A percentile compares a stretch with the other conserved stretches of the same genome.
Conservation (phyloP, 1,140 invertebrate species). For the Trachymyrmex cornetzi region DNA sequence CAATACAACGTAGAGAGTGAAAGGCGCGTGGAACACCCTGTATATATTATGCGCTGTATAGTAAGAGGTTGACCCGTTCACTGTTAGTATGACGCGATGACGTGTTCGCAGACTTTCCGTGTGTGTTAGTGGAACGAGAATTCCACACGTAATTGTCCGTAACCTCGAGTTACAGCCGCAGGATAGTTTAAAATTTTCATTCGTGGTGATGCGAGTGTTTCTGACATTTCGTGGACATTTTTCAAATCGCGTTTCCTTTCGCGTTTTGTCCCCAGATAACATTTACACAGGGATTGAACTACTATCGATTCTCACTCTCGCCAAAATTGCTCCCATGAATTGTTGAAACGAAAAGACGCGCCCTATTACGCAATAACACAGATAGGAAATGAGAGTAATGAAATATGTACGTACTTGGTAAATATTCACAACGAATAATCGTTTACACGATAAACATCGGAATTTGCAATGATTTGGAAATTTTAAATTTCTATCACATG, state of each 20-base stretch:
- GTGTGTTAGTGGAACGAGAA: conserved; percentile 45
- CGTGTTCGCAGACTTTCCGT: conserved; percentile 41
- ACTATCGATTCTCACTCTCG: not conserved
- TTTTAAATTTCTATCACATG: not conserved
- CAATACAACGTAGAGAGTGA: conserved; percentile 11
- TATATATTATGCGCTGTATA: conserved; percentile 21
- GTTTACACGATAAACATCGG: conserved; percentile 31
- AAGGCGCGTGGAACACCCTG: conserved; percentile 37
- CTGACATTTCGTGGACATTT: conserved; percentile 55
- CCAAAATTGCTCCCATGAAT: not conserved
- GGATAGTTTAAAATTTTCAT: conserved; percentile 58
- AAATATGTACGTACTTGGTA: conserved; percentile 43
- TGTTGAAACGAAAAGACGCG: conserved; percentile 9
- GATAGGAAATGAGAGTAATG: not conserved
- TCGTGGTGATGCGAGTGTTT: conserved; percentile 17
- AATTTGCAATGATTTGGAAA: not conserved
- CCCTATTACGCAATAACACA: not conserved
- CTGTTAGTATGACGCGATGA: conserved; percentile 42
- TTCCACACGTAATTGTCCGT: conserved; percentile 57
- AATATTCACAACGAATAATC: conserved; percentile 37
- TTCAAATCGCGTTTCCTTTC: conserved; percentile 25
- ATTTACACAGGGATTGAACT: not conserved
- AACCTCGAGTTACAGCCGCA: conserved; percentile 50
- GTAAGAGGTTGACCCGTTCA: conserved; percentile 59
- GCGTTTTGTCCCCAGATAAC: not conserved